Evolutionary conservation across 92 coral and sea anemone genomes (phyloP), one percentile per base, ranked within the genome.

Genomic region (Nematostella vectensis): DNA sequence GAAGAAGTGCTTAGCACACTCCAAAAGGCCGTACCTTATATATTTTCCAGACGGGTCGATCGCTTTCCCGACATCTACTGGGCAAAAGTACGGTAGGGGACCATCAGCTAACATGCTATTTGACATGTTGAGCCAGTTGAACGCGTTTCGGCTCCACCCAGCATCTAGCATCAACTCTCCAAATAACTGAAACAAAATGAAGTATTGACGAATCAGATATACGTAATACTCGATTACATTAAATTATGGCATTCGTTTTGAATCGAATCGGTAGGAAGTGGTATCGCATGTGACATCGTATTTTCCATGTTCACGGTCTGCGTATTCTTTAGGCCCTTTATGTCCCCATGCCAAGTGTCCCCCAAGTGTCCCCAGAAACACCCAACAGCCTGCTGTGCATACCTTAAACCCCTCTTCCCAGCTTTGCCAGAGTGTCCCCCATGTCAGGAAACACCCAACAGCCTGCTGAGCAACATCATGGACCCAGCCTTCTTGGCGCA

Each of bases 371-470:
- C n/a, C n/a, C n/a, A n/a, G n/a, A n/a, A n/a, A n/a, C n/a, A n/a
- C n/a, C n/a, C n/a, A n/a, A n/a, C n/a, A n/a, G n/a, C n/a, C n/a
- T n/a, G n/a, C n/a, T n/a, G n/a, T n/a, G n/a, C n/a, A n/a, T 24
- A 74, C 86, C 76, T 87, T 87, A 48, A 62, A 83, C 4, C 96
- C 89, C 59, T 81, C 86, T 64, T 81, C 83, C 89, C 96, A 87
- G 72, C 67, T 77, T 43, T 77, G 47, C 96, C 89, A 87, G 39
- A 81, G 86, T 48, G 84, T 70, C 10, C 86, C 86, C 23, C 82
- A 42, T 25, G 89, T 87, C 27, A 82, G 73, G 52, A 86, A 86
- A 38, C 81, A 81, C 21, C 81, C 75, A 4, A 81, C 77, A 12
- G 84, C 77, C 59, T 76, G 71, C 11, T 83, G 79, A 24, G 82